Evolutionary conservation across 2,797 vertebrate genomes (phyloP), one percentile per base, ranked within the genome.

Genomic region (Phoeniculus purpureus): DNA sequence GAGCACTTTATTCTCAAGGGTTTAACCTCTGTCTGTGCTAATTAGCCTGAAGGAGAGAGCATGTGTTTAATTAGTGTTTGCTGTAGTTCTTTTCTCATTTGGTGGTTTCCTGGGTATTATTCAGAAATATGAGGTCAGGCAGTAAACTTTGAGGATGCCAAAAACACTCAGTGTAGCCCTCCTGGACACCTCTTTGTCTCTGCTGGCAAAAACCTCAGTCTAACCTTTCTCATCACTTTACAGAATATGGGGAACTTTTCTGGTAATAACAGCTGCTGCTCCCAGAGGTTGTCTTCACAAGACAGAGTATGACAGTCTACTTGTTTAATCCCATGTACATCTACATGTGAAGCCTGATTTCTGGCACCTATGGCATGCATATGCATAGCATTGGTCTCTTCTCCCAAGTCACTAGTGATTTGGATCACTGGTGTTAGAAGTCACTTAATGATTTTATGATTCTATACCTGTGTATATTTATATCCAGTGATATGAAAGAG

Each of bases 61-160:
- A 50, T n/a, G 83, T 8, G 87, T 81, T 82, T 95, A 96, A 90
- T 95, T 94, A 95, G 32, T 9, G 52, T 77, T 92, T 89, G 7
- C 25, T 92, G 37, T 77, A 60, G 62, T 6, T 89, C 32, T 43
- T 75, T 85, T 75, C 40, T 87, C 55, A 37, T 79, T 62, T 91
- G 26, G 21, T 83, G n/a, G 2, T 70, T 91, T 92, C 52, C 23
- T 54, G 34, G 16, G 16, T 87, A 73, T 91, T 89, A 76, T 79
- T 56, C 43, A 79, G 58, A 86, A 83, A 59, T 45, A 29, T 1
- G 23, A 95, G 25, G 32, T 59, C 52, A 87, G 48, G 7, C n/a
- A 83, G 80, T 31, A 58, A 80, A 56, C 32, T 25, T 72, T 37
- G 40, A 37, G 1, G 26, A 76, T 91, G 67, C 50, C 54, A 89